Evolutionary conservation across 2,797 vertebrate species (phyloP).

Genomic region (Myripristis jacobus): DNA sequence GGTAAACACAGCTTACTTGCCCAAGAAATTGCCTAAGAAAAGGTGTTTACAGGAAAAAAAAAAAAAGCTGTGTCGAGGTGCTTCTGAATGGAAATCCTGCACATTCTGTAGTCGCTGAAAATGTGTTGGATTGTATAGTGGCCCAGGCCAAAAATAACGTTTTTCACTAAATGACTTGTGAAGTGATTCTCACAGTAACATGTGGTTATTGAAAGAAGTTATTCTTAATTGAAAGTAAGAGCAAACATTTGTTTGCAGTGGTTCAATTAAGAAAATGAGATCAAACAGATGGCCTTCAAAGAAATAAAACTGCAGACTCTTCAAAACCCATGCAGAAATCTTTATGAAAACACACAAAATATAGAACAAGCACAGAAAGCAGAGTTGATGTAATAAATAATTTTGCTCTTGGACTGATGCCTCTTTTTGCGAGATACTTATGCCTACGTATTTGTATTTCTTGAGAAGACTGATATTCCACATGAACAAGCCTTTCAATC

Average conservation of each 20-base stretch:
- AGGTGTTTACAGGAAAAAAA: not conserved
- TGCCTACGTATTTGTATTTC: conserved; percentile 24
- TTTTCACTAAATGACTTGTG: not conserved
- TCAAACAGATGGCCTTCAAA: conserved; percentile 1
- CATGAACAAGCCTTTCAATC: conserved; percentile 52
- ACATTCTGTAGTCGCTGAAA: too few species aligned
- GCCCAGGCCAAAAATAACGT: not conserved
- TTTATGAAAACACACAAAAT: conserved; percentile 12
- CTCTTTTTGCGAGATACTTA: not conserved
- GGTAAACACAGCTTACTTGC: too few species aligned
- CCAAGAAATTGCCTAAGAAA: too few species aligned
- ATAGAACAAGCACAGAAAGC: not conserved
- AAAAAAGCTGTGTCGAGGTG: not conserved
- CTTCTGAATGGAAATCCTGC: too few species aligned
- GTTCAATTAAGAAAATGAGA: not conserved
- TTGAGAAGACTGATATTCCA: conserved; percentile 47
- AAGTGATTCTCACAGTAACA: not conserved
- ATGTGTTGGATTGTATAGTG: not conserved
- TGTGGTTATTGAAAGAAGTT: not conserved
- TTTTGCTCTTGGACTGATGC: conserved; percentile 9
- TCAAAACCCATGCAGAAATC: not conserved
- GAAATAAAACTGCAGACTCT: conserved; percentile 1
- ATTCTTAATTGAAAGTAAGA: not conserved
- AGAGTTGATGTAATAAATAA: not conserved
- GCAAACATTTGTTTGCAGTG: conserved; percentile 18